Conservation (phyloP, 1,140 invertebrate species). For the Drosophila albomicans region DNA sequence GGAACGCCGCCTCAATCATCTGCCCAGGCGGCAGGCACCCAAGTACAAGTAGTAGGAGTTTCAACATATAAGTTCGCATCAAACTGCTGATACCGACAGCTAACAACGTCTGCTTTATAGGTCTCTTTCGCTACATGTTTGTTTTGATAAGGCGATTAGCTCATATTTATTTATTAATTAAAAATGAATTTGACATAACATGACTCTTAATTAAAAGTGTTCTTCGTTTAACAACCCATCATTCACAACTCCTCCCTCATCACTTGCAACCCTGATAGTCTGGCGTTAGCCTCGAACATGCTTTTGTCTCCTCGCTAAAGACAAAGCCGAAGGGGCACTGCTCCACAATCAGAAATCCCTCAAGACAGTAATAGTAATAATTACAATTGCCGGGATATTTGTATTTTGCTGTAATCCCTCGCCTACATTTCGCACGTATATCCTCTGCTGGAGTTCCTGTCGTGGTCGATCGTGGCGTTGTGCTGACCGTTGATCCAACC, state of each 20-base stretch:
- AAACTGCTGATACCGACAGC: slow-evolving; percentile 35
- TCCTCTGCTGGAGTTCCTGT: slow-evolving; percentile 8
- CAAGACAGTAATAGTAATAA: slow-evolving; percentile 71
- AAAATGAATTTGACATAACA: slow-evolving; percentile 44
- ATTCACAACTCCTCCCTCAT: neutral
- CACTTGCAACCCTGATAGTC: slow-evolving; percentile 11
- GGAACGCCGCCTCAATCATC: slow-evolving; percentile 47
- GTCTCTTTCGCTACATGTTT: slow-evolving; percentile 1
- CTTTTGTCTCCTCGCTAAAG: slow-evolving; percentile 39
- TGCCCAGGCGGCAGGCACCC: slow-evolving; percentile 43
- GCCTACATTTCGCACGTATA: slow-evolving; percentile 48
- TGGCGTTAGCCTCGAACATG: slow-evolving; percentile 41
- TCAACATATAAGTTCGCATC: slow-evolving; percentile 54
- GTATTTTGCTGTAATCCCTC: slow-evolving; percentile 59
- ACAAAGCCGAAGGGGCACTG: slow-evolving; percentile 70
- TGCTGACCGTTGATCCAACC: neutral
- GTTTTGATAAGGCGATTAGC: slow-evolving; percentile 59
- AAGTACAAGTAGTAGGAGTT: slow-evolving; percentile 39
- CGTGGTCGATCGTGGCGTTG: neutral
- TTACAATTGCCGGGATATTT: slow-evolving; percentile 76
- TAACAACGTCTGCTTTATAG: slow-evolving; percentile 60
- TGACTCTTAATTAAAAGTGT: slow-evolving; percentile 63
- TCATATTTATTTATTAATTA: slow-evolving; percentile 67
- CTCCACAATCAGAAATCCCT: slow-evolving; percentile 70
- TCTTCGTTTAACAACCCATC: neutral